Conservation (phyloP, 2,113 vertebrate species). For the Rhabdornis inornatus region DNA sequence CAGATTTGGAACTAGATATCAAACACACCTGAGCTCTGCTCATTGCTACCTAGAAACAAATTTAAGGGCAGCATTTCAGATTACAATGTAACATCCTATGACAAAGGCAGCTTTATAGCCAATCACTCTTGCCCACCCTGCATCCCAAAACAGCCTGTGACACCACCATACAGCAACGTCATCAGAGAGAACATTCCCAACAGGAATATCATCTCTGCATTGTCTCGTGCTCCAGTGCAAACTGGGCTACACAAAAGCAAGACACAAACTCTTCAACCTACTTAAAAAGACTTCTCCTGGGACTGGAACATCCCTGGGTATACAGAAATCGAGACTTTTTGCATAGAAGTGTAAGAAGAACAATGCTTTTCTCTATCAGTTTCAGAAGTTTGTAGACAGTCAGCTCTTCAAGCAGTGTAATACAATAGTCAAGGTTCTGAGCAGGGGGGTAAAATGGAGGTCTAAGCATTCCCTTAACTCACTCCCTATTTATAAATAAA, state of each 20-base stretch:
- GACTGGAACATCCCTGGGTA: background rate
- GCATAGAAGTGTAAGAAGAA: background rate
- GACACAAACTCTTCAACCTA: background rate
- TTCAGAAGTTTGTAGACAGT: background rate
- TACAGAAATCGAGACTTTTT: background rate
- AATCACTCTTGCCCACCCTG: background rate
- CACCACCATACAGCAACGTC: background rate
- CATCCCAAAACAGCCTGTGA: background rate
- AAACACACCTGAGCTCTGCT: conserved; percentile 92
- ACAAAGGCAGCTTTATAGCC: background rate
- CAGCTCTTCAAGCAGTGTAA: background rate
- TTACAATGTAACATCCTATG: background rate
- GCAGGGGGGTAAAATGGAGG: background rate
- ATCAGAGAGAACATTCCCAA: background rate
- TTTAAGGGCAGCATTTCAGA: conserved; percentile 15
- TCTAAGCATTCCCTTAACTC: background rate
- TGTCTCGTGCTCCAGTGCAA: background rate
- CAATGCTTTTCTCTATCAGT: background rate
- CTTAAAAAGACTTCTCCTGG: background rate
- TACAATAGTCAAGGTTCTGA: background rate
- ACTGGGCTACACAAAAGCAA: background rate
- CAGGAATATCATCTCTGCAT: background rate
- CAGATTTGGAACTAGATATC: conserved; percentile 82
- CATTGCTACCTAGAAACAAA: conserved; percentile 89
- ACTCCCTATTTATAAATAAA: background rate